Evolutionary conservation across 2,888 invertebrate species (phyloP).

Genomic region (Aleiodes leptofemur): DNA sequence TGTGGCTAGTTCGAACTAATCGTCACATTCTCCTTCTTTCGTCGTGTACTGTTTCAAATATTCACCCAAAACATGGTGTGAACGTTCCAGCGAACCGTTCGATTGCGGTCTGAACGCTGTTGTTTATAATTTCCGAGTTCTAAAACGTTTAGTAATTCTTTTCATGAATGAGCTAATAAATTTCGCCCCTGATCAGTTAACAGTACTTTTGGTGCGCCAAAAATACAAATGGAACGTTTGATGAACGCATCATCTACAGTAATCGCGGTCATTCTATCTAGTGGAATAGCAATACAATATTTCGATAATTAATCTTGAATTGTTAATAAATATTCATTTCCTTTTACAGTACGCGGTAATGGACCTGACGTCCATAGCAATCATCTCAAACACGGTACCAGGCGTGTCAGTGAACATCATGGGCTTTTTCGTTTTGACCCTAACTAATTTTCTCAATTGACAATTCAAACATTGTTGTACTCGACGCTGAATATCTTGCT

Average conservation of each 20-base stretch:
- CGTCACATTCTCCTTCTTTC: constrained; percentile 53
- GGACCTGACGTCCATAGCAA: constrained; percentile 51
- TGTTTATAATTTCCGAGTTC: constrained; percentile 50
- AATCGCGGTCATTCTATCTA: constrained; percentile 44
- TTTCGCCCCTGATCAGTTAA: no score
- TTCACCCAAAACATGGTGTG: constrained; percentile 49
- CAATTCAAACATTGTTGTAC: constrained; percentile 46
- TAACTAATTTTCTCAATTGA: constrained; percentile 51
- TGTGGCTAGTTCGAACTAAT: constrained; percentile 31
- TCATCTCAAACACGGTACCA: constrained; percentile 47
- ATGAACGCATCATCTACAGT: constrained; percentile 54
- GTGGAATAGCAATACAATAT: constrained; percentile 45
- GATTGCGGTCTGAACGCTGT: constrained; percentile 55
- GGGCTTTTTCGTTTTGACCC: constrained; percentile 48
- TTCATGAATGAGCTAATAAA: constrained; percentile 53
- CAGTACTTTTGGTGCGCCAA: constrained; percentile 50
- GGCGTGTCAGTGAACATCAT: constrained; percentile 53
- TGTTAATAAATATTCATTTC: no score
- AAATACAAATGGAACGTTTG: constrained; percentile 50
- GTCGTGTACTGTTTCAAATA: no score
- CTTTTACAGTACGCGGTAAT: constrained; percentile 38
- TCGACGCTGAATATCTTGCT: constrained; percentile 45
- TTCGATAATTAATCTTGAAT: constrained; percentile 51
- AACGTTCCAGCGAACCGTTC: constrained; percentile 53
- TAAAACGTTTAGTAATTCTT: constrained; percentile 50